Evolutionary conservation across 1,140 invertebrate species (phyloP).

Genomic region (Trinorchestia longiramus): DNA sequence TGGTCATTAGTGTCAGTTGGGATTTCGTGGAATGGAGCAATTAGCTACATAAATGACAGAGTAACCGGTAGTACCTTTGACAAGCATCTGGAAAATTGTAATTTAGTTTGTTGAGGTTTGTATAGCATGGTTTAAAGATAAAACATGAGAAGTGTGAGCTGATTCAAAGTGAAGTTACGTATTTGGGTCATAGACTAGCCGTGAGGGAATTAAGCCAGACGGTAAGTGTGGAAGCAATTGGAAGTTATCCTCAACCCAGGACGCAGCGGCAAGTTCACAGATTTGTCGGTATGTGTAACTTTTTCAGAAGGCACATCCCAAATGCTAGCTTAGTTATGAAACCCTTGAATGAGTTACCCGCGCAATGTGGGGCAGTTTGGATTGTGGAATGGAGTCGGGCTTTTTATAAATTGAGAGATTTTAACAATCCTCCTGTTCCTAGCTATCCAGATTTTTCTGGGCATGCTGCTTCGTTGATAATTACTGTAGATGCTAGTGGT

Average conservation of each 20-base stretch:
- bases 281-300: slow-evolving; percentile 9
- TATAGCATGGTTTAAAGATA: neutral
- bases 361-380: neutral
- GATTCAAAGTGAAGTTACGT: neutral
- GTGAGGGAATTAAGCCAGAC: neutral
- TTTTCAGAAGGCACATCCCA: neutral
- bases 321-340: neutral
- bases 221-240: neutral
- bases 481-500: slow-evolving; percentile 21
- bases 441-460: slow-evolving; percentile 26
- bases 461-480: neutral
- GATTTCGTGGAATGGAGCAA: neutral
- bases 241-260: neutral
- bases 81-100: neutral
- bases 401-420: neutral
- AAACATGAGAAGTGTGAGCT: neutral
- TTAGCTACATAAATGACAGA: slow-evolving; percentile 1
- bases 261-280: neutral
- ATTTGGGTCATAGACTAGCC: neutral
- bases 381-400: neutral
- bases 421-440: neutral
- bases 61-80: neutral
- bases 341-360: neutral
- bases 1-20: neutral
- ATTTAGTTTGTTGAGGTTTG: neutral